phyloP scores from a whole-genome alignment of 1,140 invertebrate genomes.

The Pectinophora gossypiella region DNA sequence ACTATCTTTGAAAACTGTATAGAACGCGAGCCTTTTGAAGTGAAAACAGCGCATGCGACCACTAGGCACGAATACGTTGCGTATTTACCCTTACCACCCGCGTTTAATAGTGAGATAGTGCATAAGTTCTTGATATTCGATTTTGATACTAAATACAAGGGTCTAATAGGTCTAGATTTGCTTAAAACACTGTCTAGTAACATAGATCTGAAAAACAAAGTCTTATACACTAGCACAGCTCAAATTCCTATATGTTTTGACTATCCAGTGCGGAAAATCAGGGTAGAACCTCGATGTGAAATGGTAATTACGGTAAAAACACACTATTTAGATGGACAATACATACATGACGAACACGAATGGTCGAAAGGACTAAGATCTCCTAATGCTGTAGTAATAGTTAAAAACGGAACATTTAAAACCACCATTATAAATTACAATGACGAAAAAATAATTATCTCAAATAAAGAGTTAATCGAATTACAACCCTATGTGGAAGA shows the following conservation, averaged over 20 bases:
- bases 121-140: slow-evolving; percentile 25
- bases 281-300: slow-evolving; percentile 13
- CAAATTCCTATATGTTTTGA: background rate
- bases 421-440: slow-evolving; percentile 18
- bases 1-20: slow-evolving; percentile 2
- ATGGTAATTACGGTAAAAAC: slow-evolving; percentile 18
- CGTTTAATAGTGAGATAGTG: slow-evolving; percentile 12
- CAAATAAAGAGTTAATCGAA: slow-evolving; percentile 7
- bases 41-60: slow-evolving; percentile 19
- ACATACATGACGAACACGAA: slow-evolving; percentile 10
- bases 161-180: slow-evolving; percentile 4
- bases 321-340: slow-evolving; percentile 14
- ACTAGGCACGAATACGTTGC: slow-evolving; percentile 6
- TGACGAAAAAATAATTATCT: slow-evolving; percentile 8
- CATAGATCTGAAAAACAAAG: slow-evolving; percentile 3
- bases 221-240: background rate
- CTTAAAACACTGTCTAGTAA: background rate
- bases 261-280: background rate
- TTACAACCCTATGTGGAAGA: slow-evolving; percentile 6
- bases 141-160: slow-evolving; percentile 14
- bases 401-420: slow-evolving; percentile 16
- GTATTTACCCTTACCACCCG: slow-evolving; percentile 12
- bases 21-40: background rate
- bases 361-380: slow-evolving; percentile 11
- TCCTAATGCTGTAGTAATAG: slow-evolving; percentile 17